These are phyloP conservation scores for Tupaia tana DNA, from an alignment of 2,113 vertebrate species.

Conservation along the genomic window DNA sequence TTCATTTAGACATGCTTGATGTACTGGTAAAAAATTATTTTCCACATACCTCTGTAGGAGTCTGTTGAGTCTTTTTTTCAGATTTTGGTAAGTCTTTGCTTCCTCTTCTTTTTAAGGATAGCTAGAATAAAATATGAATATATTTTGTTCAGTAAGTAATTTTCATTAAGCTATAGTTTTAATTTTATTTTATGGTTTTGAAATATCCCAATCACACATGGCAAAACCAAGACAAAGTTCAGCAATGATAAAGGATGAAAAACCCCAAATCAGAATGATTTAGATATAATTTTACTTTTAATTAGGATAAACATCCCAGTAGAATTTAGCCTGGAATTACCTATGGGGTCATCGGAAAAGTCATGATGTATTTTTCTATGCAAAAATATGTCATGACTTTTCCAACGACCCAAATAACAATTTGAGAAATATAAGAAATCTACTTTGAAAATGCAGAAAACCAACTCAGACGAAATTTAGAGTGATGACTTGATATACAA, in stretches of 20 bases:
- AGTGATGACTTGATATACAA: neutral
- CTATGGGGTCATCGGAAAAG: neutral
- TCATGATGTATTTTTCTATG: too few relatives aligned
- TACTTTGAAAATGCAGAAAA: slow-evolving; percentile 12
- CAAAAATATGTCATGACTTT: too few relatives aligned
- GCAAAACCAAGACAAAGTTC: slow-evolving; percentile 26
- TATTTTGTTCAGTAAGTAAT: neutral
- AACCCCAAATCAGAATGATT: neutral
- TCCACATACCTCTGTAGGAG: slow-evolving; percentile 92
- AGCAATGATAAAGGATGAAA: neutral
- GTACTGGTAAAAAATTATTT: neutral
- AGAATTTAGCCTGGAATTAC: neutral
- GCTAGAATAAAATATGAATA: slow-evolving; percentile 85
- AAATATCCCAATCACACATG: neutral
- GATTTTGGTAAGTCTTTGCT: slow-evolving; percentile 95
- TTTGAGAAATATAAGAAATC: slow-evolving; percentile 5
- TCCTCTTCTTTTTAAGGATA: slow-evolving; percentile 96
- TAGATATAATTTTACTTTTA: slow-evolving; percentile 4
- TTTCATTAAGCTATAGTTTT: neutral
- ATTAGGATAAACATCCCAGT: neutral
- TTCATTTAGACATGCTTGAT: neutral
- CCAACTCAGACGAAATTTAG: slow-evolving; percentile 3
- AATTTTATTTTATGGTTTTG: slow-evolving; percentile 23
- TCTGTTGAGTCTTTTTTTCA: slow-evolving; percentile 94
- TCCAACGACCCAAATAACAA: neutral